Evolutionary conservation across 2,113 vertebrate genomes (phyloP), one percentile per base, ranked within the genome.

Genomic region (Scytalopus superciliaris): DNA sequence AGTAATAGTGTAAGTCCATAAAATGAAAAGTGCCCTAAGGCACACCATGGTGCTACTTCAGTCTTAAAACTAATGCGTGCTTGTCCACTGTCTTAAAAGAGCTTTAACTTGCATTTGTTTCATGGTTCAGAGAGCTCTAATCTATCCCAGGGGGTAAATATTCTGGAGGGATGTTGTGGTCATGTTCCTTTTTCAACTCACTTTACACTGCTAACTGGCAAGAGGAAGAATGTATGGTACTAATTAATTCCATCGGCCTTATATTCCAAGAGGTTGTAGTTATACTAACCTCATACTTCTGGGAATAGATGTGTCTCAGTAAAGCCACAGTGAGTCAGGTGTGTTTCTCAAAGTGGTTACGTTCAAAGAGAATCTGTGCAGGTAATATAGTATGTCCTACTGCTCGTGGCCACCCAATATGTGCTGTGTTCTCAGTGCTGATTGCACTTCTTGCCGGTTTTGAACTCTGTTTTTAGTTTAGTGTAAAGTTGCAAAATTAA

Each of bases 321-420:
- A 60, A 52, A 69, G 45, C 24, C 19, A 5, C 28, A 5, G 22
- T 28, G 31, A 6, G 1, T 44, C 39, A 40, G 37, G 60, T 12
- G 24, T 66, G 49, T 35, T 45, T 44, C 3, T 0, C 28, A 42
- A 52, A 50, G 44, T 22, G 31, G 17, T 64, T 5, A 0, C 3
- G 0, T 47, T 72, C 49, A 33, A 12, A 67, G 42, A 39, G 4
- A 22, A 70, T n/a, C 56, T 28, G 1, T 14, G 12, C 30, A 52
- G 47, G 33, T n/a, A 31, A 33, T 12, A n/a, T 22, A 37, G 0
- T 5, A 6, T 7, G 4, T 56, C 52, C 62, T 49, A 4, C 11
- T 27, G 44, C 27, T 85, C n/a, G 10, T 0, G 64, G 67, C 56
- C 27, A 50, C 45, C 45, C 27, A 35, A 31, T 0, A 0, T 6